Evolutionary conservation across 2,797 vertebrate species (phyloP).

Genomic region (Petrocephalus sullivani): DNA sequence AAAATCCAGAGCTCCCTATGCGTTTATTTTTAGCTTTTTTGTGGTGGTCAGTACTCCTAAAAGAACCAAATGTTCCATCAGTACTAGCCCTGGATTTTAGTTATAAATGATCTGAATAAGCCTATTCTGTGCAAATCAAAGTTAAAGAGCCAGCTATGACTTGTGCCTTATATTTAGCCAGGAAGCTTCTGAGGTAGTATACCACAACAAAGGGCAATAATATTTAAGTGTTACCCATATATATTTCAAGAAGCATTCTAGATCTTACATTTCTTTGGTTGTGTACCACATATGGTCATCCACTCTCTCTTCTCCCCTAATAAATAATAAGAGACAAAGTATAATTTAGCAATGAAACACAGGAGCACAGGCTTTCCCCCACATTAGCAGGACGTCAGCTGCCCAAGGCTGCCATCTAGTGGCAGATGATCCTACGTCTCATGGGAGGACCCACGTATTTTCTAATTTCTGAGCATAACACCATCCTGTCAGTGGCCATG

Average conservation of each 20-base stretch:
- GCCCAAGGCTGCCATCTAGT: conserved; percentile 68
- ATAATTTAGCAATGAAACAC: background rate
- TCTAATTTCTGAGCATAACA: background rate
- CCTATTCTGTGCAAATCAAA: too few relatives aligned
- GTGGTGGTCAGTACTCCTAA: background rate
- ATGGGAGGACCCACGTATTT: background rate
- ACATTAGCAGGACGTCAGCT: conserved; percentile 48
- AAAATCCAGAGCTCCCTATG: background rate
- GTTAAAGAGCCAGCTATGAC: background rate
- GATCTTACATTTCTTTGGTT: background rate
- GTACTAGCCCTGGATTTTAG: background rate
- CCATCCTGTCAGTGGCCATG: background rate
- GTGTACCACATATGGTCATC: background rate
- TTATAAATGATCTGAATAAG: background rate
- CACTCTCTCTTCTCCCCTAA: background rate
- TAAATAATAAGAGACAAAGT: background rate
- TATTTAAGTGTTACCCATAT: background rate
- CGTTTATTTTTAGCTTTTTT: too few relatives aligned
- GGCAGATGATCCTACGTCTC: conserved; percentile 22
- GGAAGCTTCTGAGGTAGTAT: background rate
- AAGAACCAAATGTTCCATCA: background rate
- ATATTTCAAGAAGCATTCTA: background rate
- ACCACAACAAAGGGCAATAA: background rate
- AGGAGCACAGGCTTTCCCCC: conserved; percentile 53
- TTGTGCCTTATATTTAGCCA: background rate